These are phyloP conservation scores for Antitype chi DNA, from an alignment of 2,888 invertebrate genomes.

Conservation along the genomic window DNA sequence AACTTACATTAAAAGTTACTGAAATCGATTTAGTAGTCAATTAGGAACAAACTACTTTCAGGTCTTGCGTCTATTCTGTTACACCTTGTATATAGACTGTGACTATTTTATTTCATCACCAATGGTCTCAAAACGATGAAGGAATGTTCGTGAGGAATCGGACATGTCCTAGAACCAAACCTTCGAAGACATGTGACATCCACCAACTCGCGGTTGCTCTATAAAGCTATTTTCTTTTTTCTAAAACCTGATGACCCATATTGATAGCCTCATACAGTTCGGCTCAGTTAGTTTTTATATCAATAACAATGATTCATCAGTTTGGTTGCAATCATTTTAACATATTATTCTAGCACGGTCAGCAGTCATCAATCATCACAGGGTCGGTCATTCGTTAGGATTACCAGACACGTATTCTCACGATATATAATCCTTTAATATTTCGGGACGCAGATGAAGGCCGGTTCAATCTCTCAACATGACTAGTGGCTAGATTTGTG, in stretches of 20 bases:
- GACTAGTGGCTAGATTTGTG: conserved; percentile 19
- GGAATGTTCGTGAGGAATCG: too few relatives aligned
- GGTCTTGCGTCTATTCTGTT: too few relatives aligned
- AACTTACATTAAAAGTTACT: too few relatives aligned
- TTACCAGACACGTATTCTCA: conserved; percentile 32
- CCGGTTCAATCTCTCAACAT: conserved; percentile 24
- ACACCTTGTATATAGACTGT: too few relatives aligned
- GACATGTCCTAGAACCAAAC: too few relatives aligned
- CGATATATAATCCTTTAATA: conserved; percentile 43
- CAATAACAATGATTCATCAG: conserved; percentile 1
- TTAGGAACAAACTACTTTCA: too few relatives aligned
- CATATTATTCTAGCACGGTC: neutral
- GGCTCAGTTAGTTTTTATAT: neutral
- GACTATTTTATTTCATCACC: too few relatives aligned
- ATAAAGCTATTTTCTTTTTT: neutral
- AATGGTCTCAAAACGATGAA: too few relatives aligned
- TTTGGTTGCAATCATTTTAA: conserved; percentile 26
- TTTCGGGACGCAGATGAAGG: conserved; percentile 32
- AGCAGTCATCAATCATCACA: conserved; percentile 43
- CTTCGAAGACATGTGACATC: too few relatives aligned
- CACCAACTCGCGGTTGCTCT: neutral
- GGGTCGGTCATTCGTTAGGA: conserved; percentile 25
- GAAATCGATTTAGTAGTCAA: too few relatives aligned
- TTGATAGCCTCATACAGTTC: too few relatives aligned
- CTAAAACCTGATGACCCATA: neutral